phyloP scores from a whole-genome alignment of 2,113 vertebrate genomes.

The Pseudonaja textilis region DNA sequence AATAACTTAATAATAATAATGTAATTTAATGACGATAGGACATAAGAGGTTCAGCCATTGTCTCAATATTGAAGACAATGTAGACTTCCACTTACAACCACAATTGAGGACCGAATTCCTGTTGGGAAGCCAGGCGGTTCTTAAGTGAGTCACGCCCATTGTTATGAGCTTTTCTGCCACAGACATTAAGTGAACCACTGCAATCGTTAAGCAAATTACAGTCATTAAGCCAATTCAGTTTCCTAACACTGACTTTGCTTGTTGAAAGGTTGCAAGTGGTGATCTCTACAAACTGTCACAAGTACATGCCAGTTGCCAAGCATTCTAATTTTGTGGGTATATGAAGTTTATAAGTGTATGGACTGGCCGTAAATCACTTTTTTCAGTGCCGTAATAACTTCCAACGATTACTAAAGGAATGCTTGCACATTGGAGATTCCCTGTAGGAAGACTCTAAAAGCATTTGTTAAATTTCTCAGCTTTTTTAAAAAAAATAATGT shows the following conservation, averaged over 20 bases:
- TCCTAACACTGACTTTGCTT: not conserved
- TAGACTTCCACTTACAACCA: not conserved
- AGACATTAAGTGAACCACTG: not conserved
- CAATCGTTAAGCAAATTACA: not conserved
- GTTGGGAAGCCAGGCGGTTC: not conserved
- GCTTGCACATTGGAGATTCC: not conserved
- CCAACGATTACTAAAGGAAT: not conserved
- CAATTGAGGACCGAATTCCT: not conserved
- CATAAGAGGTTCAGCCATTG: not conserved
- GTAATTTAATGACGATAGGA: not conserved
- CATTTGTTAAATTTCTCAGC: not conserved
- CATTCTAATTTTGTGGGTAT: not conserved
- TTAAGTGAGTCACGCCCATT: not conserved
- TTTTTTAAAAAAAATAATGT: too few species aligned
- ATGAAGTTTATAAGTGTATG: not conserved
- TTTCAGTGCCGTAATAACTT: not conserved
- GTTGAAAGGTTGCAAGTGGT: not conserved
- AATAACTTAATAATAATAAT: not conserved
- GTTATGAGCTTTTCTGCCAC: not conserved
- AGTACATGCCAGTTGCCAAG: not conserved
- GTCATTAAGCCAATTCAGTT: not conserved
- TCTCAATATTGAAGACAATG: not conserved
- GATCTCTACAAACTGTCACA: not conserved
- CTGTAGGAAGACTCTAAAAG: not conserved
- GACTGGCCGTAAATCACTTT: not conserved